Base-by-base conservation (phyloP, 1,140 invertebrate species). In the Adoxophyes honmai region DNA sequence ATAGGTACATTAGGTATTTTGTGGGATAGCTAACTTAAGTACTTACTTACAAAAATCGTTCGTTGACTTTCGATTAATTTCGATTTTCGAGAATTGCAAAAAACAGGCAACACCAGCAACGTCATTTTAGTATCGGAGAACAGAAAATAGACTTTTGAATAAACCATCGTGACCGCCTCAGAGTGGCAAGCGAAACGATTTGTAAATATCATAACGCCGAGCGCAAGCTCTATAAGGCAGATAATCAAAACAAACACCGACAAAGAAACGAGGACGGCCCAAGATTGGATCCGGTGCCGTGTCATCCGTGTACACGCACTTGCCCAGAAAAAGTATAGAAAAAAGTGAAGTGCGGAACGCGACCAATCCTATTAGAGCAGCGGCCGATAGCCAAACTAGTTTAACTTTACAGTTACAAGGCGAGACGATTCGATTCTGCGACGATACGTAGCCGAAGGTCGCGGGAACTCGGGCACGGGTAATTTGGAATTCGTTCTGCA, bases 351-450 rank as follows among this genome's bases (percentile, higher is more conserved):
- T 75, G 66, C 70, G 65, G 68, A 77, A 76, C 78, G 66, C 70
- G 70, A 76, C 73, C 69, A 70, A 75, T 75, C 73, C 70, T 78
- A 86, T 84, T 86, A 86, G 73, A 81, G 78, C 73, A 72, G 66
- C 68, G 70, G 60, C 70, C 62, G 68, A 81, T 72, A 70, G 53
- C 68, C 71, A 82, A 84, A 86, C 79, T 84, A 82, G 83, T 84
- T 86, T 81, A 66, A 74, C 38, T 54, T 39, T 60, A 85, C 82
- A 83, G 82, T 86, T 86, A 86, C 68, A 60, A 76, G 72, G 21
- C 63, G 62, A 64, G 62, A 68, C 63, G 64, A 75, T 79, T 79
- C 68, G 71, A 79, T 81, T 83, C 73, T 63, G 78, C 77, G 78
- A 80, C 68, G 76, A 75, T 75, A 75, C 68, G 68, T 69, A 74